Base-by-base conservation (phyloP, 2,888 invertebrate genomes). In the Standfussiana lucernea region DNA sequence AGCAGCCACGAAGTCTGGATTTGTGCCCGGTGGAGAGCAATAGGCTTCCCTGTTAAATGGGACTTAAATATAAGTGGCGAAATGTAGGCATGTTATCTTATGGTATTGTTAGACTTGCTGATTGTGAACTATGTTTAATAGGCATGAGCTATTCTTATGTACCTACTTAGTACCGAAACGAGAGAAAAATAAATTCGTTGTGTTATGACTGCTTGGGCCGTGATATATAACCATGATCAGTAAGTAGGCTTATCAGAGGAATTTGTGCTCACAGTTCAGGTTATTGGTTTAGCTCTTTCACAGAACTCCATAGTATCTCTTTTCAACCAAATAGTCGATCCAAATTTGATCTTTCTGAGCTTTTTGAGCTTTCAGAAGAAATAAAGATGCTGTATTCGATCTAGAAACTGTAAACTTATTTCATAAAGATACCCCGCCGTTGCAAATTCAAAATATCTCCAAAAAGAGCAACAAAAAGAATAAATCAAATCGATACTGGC, bases 401-500 rank as follows among this genome's bases (percentile, higher is more conserved):
- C 32, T 18, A n/a, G 3, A 32, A 28, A 32, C 61, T 21, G 8
- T n/a, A 45, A 18, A 45, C 35, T 45, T 42, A 13, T 45, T 21
- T 45, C 35, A n/a, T 45, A 45, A 24, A 45, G 32, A 21, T 0
- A 64, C 62, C 15, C 40, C 24, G 15, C 13, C 53, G 62, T 71
- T 35, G 35, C n/a, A 71, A 74, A 65, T 73, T 47, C 76, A 67
- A 67, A 59, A 45, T 78, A 81, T 73, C 56, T 71, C 62, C 47
- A 42, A 86, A 86, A 83, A 73, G 82, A 77, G 45, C 79, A 89
- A 88, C 89, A 89, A 93, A 80, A 86, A 89, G 91, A 91, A 91
- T 92, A 94, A 94, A 94, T 94, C 93, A 94, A 93, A 93, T 93
- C 92, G 90, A 92, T 95, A 96, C 95, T 94, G 95, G 95, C 94